Evolutionary conservation across 2,797 vertebrate species (phyloP).

Genomic region (Taenioides sp.): DNA sequence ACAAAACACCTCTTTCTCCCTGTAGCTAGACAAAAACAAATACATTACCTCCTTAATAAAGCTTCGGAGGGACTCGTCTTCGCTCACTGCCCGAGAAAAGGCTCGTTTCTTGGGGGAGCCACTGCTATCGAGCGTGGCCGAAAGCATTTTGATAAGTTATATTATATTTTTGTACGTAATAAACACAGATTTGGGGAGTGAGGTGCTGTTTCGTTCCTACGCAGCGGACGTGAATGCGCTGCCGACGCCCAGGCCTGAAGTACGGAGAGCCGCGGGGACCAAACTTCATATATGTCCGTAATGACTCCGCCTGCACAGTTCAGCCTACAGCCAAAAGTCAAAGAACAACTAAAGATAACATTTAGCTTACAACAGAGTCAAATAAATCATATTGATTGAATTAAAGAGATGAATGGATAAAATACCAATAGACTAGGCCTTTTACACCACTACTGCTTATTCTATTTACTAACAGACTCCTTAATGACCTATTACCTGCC

Average conservation of each 20-base stretch:
- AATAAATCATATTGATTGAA: not conserved
- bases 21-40: not conserved
- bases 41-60: constrained; percentile 75
- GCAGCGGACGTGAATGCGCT: constrained; percentile 20
- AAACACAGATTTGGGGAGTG: constrained; percentile 16
- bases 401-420: not conserved
- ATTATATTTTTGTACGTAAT: constrained; percentile 43
- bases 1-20: not conserved
- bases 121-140: constrained; percentile 63
- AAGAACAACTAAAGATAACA: not conserved
- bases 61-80: constrained; percentile 79
- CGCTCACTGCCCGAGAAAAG: constrained; percentile 76
- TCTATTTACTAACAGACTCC: too few relatives aligned
- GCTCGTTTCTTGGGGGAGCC: constrained; percentile 73
- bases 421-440: too few relatives aligned
- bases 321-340: not conserved
- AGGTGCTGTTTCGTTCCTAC: constrained; percentile 34
- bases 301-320: constrained; percentile 31
- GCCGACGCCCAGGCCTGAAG: constrained; percentile 54
- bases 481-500: too few relatives aligned
- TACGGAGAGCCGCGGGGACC: constrained; percentile 48
- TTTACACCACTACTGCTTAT: too few relatives aligned
- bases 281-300: constrained; percentile 23
- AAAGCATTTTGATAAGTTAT: constrained; percentile 63
- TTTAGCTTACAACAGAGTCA: not conserved